These are phyloP conservation scores for Mormyrus lacerda DNA, from an alignment of 2,113 vertebrate species.

Conservation along the genomic window DNA sequence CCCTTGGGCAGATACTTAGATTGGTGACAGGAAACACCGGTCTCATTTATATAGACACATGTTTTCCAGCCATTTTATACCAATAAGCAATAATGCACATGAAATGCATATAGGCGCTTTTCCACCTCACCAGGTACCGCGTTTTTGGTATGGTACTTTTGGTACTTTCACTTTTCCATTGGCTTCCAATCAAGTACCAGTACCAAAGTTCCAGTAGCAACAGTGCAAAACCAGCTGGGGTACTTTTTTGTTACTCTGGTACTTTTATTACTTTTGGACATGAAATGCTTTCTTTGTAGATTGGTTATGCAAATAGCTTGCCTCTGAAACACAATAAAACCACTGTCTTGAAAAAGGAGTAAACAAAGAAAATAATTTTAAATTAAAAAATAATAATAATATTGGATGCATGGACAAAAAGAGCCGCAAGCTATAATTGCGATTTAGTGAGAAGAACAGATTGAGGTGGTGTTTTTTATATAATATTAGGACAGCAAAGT, in stretches of 20 bases:
- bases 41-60: not conserved
- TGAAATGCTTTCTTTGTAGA: not conserved
- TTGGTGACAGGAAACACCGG: not conserved
- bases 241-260: not conserved
- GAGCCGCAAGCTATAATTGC: not conserved
- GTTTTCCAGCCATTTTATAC: not conserved
- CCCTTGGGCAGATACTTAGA: not conserved
- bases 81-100: not conserved
- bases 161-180: not conserved
- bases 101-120: not conserved
- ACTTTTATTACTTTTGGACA: not conserved
- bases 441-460: not conserved
- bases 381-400: not conserved
- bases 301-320: not conserved
- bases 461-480: not conserved
- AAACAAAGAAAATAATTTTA: not conserved
- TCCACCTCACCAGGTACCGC: not conserved
- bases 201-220: not conserved
- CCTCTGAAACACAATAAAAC: not conserved
- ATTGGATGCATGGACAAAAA: not conserved
- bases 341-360: not conserved
- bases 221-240: not conserved
- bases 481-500: not conserved
- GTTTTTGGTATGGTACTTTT: not conserved
- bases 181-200: not conserved